Conservation (phyloP, 1,140 invertebrate genomes). For the Bombus turneri region DNA sequence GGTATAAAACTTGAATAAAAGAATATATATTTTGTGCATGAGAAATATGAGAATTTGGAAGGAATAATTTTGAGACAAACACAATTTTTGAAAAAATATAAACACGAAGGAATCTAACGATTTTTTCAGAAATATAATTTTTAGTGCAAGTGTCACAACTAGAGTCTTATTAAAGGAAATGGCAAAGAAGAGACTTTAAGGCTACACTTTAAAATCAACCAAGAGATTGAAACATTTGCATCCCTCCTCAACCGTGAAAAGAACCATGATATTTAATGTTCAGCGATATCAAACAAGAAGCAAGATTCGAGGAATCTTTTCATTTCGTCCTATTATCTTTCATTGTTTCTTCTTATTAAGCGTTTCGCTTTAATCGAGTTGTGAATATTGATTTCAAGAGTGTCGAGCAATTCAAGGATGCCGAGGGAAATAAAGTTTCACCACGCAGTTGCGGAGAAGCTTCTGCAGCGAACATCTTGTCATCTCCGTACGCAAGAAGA, state of each 20-base stretch:
- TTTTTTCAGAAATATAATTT: no score
- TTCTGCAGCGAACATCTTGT: constrained; percentile 19
- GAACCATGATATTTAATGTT: background rate
- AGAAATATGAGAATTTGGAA: background rate
- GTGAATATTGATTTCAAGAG: constrained; percentile 2
- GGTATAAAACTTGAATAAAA: background rate
- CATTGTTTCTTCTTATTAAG: background rate
- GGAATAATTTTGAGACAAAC: background rate
- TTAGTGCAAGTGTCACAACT: no score
- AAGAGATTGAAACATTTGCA: no score
- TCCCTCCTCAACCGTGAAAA: no score
- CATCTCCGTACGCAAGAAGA: background rate
- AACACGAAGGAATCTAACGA: no score
- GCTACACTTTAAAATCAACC: no score
- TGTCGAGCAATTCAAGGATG: background rate
- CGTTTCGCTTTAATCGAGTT: constrained; percentile 2
- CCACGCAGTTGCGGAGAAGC: background rate
- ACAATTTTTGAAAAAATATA: no score
- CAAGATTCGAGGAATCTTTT: background rate
- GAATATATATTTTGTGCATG: no score
- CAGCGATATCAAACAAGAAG: background rate
- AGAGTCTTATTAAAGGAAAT: no score
- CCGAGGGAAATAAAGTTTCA: constrained; percentile 11
- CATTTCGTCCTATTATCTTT: background rate
- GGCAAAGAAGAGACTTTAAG: no score